These are phyloP conservation scores for Eulemur rubriventer DNA, from an alignment of 2,797 vertebrate genomes.

Conservation along the genomic window DNA sequence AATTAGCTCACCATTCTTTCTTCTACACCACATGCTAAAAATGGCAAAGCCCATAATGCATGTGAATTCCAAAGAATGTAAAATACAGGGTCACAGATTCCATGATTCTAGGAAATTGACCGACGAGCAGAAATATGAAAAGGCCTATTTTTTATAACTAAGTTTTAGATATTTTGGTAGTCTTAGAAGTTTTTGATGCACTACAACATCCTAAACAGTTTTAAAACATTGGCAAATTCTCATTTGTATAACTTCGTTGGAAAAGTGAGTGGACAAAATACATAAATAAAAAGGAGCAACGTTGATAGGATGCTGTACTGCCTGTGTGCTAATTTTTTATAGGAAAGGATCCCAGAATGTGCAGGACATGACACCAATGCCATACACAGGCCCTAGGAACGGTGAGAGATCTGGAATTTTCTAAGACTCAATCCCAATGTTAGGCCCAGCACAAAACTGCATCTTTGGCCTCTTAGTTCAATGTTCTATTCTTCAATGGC, in stretches of 20 bases:
- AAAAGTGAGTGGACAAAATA: not conserved
- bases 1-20: not conserved
- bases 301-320: not conserved
- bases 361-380: rapidly evolving
- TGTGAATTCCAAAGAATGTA: not conserved
- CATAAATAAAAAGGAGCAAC: not conserved
- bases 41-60: not conserved
- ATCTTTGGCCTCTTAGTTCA: not conserved
- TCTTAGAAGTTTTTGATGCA: not conserved
- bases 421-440: not conserved
- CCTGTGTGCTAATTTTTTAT: not conserved
- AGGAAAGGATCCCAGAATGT: not conserved
- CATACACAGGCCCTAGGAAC: rapidly evolving
- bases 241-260: not conserved
- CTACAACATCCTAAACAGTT: not conserved
- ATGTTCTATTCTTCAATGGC: slow-evolving; percentile 1
- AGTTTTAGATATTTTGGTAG: not conserved
- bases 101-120: not conserved
- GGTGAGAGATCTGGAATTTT: not conserved
- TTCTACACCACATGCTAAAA: not conserved
- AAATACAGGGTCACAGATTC: not conserved
- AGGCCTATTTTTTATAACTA: not conserved
- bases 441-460: not conserved
- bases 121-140: not conserved
- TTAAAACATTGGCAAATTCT: not conserved